These are phyloP conservation scores for Ellobius talpinus DNA, from an alignment of 2,113 vertebrate genomes.

Conservation along the genomic window DNA sequence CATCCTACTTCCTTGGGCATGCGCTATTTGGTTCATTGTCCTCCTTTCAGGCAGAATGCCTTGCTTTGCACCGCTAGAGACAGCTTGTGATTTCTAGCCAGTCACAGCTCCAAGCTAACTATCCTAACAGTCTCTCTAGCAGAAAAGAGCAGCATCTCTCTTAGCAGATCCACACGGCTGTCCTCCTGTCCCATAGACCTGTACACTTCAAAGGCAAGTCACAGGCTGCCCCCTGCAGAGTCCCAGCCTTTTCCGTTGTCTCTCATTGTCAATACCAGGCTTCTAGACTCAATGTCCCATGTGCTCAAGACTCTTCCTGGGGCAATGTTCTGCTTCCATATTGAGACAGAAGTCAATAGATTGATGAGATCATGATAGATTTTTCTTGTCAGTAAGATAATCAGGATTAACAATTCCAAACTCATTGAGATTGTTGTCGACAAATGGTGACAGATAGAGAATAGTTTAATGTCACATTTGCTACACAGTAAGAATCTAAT, in stretches of 20 bases:
- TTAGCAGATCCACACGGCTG: background rate
- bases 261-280: background rate
- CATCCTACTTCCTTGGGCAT: background rate
- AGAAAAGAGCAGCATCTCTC: background rate
- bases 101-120: background rate
- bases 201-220: background rate
- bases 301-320: background rate
- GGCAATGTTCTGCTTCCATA: background rate
- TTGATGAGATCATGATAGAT: background rate
- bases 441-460: background rate
- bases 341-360: background rate
- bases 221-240: background rate
- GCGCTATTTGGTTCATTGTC: background rate
- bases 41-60: background rate
- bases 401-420: background rate
- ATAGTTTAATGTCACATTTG: background rate
- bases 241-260: background rate
- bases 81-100: background rate
- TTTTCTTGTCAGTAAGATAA: background rate
- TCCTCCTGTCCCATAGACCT: background rate
- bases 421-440: background rate
- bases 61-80: background rate
- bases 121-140: background rate
- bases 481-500: background rate
- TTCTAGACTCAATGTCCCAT: background rate